Percentiles rank a stretch among this genome's conserved stretches.
Conservation (phyloP, 2,797 vertebrate species). For the Zalophus californianus region DNA sequence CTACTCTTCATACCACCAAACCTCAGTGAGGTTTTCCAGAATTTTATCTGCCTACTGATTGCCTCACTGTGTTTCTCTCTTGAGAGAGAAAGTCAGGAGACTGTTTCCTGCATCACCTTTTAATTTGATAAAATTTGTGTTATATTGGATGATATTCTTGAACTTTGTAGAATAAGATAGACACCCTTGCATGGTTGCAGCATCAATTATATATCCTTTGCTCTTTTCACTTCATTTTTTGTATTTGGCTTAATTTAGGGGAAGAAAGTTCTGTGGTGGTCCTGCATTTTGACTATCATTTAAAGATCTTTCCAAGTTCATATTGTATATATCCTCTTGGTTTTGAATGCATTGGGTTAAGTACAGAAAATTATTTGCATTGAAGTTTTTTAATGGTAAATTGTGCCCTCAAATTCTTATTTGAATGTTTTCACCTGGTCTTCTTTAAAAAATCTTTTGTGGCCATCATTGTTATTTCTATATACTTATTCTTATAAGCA, state of each 20-base stretch:
- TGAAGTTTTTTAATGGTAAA: conserved; percentile 32
- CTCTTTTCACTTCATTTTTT: conserved; percentile 8
- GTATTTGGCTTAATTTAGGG: neutral
- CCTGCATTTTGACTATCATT: neutral
- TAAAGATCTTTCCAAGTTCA: conserved; percentile 1
- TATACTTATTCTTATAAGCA: neutral
- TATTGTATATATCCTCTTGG: neutral
- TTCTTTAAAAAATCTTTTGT: neutral
- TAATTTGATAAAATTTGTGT: neutral
- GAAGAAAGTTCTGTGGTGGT: neutral
- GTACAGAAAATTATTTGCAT: neutral
- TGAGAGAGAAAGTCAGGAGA: neutral
- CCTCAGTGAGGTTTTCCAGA: neutral
- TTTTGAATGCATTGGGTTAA: neutral
- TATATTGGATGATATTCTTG: neutral
- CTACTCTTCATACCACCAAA: neutral
- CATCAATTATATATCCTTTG: neutral
- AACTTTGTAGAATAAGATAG: neutral
- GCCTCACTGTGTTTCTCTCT: neutral
- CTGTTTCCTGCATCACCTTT: neutral
- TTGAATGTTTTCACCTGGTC: neutral
- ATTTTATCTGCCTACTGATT: neutral
- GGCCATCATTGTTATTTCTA: neutral
- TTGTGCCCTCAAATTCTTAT: neutral
- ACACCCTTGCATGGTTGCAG: neutral